Conservation (phyloP, 2,113 vertebrate species). For the Ochotona princeps region DNA sequence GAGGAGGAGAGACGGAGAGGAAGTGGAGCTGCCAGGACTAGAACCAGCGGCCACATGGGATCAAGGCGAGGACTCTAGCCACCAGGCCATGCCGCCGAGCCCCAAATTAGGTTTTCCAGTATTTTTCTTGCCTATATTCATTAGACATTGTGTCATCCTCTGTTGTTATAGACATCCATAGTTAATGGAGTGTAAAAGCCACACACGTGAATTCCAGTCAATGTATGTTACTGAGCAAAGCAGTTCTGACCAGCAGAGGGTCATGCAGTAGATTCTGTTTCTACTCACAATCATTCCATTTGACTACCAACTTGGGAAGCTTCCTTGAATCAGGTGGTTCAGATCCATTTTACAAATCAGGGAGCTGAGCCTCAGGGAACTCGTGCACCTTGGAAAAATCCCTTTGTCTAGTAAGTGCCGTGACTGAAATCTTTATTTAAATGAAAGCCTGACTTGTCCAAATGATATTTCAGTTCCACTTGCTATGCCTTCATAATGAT, state of each 20-base stretch:
- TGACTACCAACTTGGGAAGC: neutral
- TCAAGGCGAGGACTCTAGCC: no score
- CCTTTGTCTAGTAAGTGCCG: neutral
- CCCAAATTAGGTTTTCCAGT: neutral
- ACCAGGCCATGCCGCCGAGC: no score
- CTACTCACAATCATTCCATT: neutral
- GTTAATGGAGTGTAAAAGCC: neutral
- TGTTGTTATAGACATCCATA: neutral
- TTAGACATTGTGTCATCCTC: neutral
- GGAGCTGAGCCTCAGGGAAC: neutral
- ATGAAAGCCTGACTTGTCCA: neutral
- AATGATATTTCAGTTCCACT: slow-evolving; percentile 16
- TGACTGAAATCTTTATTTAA: neutral
- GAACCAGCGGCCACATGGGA: no score
- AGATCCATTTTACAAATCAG: neutral
- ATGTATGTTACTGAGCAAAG: neutral
- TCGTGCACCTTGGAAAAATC: neutral
- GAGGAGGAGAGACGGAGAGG: no score
- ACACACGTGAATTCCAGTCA: neutral
- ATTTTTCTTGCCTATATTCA: neutral
- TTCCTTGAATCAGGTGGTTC: neutral
- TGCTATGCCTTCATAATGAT: slow-evolving; percentile 47
- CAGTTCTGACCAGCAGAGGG: neutral
- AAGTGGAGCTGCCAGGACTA: no score
- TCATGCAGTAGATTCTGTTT: neutral